phyloP scores from a whole-genome alignment of 2,888 invertebrate genomes.

The Polietes domitor region DNA sequence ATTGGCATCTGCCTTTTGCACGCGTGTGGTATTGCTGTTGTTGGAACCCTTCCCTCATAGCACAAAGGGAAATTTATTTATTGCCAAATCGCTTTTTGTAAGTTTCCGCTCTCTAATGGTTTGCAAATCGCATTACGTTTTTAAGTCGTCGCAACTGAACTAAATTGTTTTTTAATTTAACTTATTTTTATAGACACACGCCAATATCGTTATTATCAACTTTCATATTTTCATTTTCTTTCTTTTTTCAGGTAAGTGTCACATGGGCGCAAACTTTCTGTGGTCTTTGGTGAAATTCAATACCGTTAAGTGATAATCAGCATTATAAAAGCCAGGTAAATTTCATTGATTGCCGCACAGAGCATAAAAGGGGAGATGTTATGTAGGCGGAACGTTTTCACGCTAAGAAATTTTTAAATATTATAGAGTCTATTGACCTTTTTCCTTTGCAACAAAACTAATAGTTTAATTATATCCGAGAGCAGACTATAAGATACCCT shows the following conservation, averaged over 20 bases:
- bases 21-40: neutral
- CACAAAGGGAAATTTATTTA: constrained; percentile 13
- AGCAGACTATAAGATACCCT: too few species aligned
- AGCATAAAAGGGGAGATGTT: too few species aligned
- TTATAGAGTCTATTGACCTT: too few species aligned
- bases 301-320: neutral
- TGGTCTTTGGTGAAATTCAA: constrained; percentile 10
- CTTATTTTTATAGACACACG: neutral
- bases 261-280: neutral
- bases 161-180: constrained; percentile 1
- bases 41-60: neutral
- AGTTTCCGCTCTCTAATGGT: neutral
- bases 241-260: constrained; percentile 17
- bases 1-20: constrained; percentile 4
- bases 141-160: neutral
- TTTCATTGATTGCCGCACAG: neutral
- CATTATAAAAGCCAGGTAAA: neutral
- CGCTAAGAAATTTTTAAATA: too few species aligned
- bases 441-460: too few species aligned
- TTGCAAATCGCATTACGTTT: constrained; percentile 11
- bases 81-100: neutral
- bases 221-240: constrained; percentile 2
- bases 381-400: too few species aligned
- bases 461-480: too few species aligned
- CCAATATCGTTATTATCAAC: neutral